phyloP scores from a whole-genome alignment of 2,888 invertebrate species.

The Kuschelorhynchus macadamiae region DNA sequence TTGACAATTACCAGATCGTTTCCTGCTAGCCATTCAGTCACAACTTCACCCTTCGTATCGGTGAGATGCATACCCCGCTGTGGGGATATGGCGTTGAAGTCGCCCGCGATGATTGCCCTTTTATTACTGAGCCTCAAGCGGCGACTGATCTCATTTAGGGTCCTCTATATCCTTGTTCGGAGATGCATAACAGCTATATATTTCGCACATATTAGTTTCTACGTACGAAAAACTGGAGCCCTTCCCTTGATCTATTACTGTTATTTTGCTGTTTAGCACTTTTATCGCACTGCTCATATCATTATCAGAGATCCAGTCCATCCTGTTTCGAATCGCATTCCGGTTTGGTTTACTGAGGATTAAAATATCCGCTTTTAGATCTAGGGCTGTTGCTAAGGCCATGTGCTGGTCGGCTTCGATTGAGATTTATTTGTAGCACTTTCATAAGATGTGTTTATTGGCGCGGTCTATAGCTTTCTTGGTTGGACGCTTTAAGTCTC shows the following conservation, averaged over 20 bases:
- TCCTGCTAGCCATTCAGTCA: slow-evolving; percentile 10
- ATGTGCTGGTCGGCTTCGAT: slow-evolving; percentile 24
- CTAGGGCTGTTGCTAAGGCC: slow-evolving; percentile 22
- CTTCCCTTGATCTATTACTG: not conserved
- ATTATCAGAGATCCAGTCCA: slow-evolving; percentile 42
- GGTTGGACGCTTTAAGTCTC: too few species aligned
- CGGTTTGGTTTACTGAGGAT: slow-evolving; percentile 31
- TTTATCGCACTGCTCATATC: slow-evolving; percentile 41
- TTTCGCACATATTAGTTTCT: not conserved
- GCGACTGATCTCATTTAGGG: too few species aligned
- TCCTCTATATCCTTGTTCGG: not conserved
- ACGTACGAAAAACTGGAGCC: not conserved
- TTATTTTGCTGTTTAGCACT: slow-evolving; percentile 8
- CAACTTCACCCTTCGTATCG: not conserved
- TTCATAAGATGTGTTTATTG: not conserved
- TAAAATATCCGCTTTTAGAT: slow-evolving; percentile 15
- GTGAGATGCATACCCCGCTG: slow-evolving; percentile 9
- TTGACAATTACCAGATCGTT: slow-evolving; percentile 8
- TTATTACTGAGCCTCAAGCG: not conserved
- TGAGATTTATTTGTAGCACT: slow-evolving; percentile 34
- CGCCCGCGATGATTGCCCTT: not conserved
- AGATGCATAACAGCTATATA: slow-evolving; percentile 8
- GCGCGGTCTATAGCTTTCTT: too few species aligned
- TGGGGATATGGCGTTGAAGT: not conserved
- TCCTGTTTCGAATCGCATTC: slow-evolving; percentile 26